Conservation (phyloP, 2,888 invertebrate genomes). For the Caenorhabditis panamensis region DNA sequence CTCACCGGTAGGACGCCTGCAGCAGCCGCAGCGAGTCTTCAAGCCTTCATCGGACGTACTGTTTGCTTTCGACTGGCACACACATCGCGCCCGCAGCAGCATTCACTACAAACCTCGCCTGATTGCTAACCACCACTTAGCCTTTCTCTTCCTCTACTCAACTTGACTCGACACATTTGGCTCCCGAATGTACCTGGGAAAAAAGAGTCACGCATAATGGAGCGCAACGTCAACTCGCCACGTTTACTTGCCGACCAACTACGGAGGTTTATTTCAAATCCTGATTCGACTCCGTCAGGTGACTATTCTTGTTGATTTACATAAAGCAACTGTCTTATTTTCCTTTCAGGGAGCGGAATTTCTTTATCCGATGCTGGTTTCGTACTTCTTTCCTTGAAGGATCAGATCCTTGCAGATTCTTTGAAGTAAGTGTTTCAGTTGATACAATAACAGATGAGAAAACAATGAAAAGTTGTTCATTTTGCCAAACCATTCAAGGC, state of each 20-base stretch:
- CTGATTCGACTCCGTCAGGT: constrained; percentile 71
- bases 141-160: constrained; percentile 44
- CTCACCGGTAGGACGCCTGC: constrained; percentile 58
- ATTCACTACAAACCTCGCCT: constrained; percentile 62
- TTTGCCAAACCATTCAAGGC: not conserved
- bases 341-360: constrained; percentile 63
- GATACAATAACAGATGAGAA: not conserved
- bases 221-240: constrained; percentile 61
- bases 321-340: not conserved
- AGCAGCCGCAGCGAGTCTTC: constrained; percentile 55
- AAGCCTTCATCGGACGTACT: constrained; percentile 61
- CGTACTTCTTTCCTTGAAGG: constrained; percentile 72
- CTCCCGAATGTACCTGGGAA: constrained; percentile 37
- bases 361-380: constrained; percentile 76
- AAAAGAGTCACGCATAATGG: constrained; percentile 50
- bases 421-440: constrained; percentile 63
- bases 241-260: constrained; percentile 72
- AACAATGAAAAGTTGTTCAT: no score
- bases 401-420: constrained; percentile 71
- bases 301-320: constrained; percentile 3
- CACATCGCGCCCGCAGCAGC: constrained; percentile 62
- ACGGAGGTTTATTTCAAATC: constrained; percentile 71
- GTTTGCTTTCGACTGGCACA: constrained; percentile 62
- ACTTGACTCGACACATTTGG: constrained; percentile 60
- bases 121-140: constrained; percentile 62